A percentile compares a stretch with the other conserved stretches of the same genome.
These are phyloP conservation scores for Brienomyrus brachyistius DNA, from an alignment of 2,113 vertebrate genomes.

Conservation along the genomic window DNA sequence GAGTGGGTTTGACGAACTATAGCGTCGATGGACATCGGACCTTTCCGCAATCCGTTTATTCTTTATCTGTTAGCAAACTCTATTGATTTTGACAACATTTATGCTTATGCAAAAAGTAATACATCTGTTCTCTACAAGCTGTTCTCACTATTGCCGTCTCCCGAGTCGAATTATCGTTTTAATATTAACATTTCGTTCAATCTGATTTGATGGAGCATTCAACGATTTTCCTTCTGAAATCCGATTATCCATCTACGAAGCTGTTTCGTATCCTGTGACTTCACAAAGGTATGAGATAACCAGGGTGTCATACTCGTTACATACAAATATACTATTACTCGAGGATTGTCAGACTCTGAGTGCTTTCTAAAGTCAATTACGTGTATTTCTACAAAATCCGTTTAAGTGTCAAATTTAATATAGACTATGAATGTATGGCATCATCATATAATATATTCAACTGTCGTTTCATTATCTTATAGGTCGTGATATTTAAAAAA, in stretches of 20 bases:
- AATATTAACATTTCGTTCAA: slow-evolving; percentile 4
- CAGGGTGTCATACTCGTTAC: background rate
- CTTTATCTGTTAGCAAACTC: background rate
- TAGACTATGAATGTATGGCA: background rate
- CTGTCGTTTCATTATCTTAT: background rate
- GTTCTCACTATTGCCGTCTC: slow-evolving; percentile 30
- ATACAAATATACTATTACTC: background rate
- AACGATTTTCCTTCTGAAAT: background rate
- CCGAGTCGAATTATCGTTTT: background rate
- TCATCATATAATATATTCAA: background rate
- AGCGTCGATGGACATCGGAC: background rate
- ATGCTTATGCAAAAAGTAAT: background rate
- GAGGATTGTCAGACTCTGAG: slow-evolving; percentile 58
- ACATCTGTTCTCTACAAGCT: background rate
- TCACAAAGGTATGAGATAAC: background rate
- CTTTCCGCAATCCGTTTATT: background rate
- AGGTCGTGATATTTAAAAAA: background rate
- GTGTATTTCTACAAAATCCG: background rate
- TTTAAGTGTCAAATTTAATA: background rate
- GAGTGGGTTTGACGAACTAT: background rate
- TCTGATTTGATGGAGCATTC: background rate
- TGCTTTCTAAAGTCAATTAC: slow-evolving; percentile 3
- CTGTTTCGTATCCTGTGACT: background rate
- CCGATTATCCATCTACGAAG: background rate
- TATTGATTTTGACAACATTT: background rate